These are phyloP conservation scores for Neodon shergylaensis DNA, from an alignment of 2,113 vertebrate genomes.

Conservation along the genomic window DNA sequence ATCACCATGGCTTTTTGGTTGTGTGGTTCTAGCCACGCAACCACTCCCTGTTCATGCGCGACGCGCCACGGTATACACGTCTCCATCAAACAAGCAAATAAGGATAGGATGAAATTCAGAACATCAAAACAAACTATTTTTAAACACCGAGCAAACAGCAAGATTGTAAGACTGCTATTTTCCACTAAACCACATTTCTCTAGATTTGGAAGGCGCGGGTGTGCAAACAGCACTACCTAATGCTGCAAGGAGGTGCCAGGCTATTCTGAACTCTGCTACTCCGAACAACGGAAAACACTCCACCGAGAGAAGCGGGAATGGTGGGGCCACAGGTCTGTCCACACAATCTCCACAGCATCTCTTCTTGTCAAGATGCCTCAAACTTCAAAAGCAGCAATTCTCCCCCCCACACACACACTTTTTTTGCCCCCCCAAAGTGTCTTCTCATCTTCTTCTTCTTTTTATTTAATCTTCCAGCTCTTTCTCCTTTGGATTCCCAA, in stretches of 20 bases:
- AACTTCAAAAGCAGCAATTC: constrained; percentile 36
- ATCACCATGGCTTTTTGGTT: not conserved
- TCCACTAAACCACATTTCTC: constrained; percentile 71
- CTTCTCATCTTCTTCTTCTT: not conserved
- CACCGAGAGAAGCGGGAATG: not conserved
- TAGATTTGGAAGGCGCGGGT: constrained; percentile 57
- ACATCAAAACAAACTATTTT: constrained; percentile 81
- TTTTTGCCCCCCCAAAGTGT: no score
- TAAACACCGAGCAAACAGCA: constrained; percentile 72
- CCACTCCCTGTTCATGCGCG: not conserved
- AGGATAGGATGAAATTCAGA: constrained; percentile 63
- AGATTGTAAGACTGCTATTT: constrained; percentile 58
- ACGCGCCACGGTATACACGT: no score
- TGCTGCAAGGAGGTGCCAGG: not conserved
- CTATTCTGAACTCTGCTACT: not conserved
- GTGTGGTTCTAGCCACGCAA: not conserved
- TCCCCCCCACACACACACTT: not conserved
- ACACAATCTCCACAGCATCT: accelerated
- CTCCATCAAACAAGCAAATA: constrained; percentile 44
- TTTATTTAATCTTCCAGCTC: constrained; percentile 37
- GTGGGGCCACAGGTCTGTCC: not conserved
- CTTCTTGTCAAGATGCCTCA: accelerated
- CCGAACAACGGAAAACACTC: not conserved
- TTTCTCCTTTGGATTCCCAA: constrained; percentile 63
- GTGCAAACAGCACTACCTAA: constrained; percentile 65